Base-by-base conservation (phyloP, 2,888 invertebrate genomes). In the Eupithecia abbreviata region DNA sequence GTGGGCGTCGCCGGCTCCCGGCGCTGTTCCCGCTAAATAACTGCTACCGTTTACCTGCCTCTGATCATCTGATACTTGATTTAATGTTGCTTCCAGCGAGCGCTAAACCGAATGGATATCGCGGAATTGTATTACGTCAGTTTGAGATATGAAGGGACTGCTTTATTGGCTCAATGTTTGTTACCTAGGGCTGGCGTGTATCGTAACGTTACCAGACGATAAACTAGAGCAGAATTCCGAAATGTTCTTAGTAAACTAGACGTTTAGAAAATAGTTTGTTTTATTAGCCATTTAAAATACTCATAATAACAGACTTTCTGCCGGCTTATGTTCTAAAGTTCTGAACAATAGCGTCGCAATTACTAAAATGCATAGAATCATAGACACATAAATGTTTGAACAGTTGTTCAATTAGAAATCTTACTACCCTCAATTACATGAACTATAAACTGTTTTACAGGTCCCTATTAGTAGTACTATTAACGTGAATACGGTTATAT, bases 11-110 rank as follows among this genome's bases (percentile, higher is more conserved):
- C 84, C 83, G 81, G 76, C 82, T 74, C 77, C 80, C 79, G 79
- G 79, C 86, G 81, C 82, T 82, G 83, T 87, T 86, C 87, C 87
- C 83, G 90, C 90, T 90, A 89, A 91, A 90, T 91, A 91, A 91
- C 93, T 88, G 94, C 94, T 94, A 94, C 94, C 93, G 94, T 94
- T 94, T 93, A 91, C 93, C 89, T 92, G 91, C 90, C 90, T 86
- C 90, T 89, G 93, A 93, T 93, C 93, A 92, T 92, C 93, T 92
- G 93, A 93, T 93, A 93, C 90, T 90, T 93, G 93, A 93, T 93
- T 93, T 94, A 93, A 91, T 91, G 88, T 87, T 86, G 88, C 90
- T 89, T 86, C 87, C 85, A 87, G 88, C 87, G 84, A 86, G 85
- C 85, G 84, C 86, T 84, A 85, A 86, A 81, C 83, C 84, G 83